These are phyloP conservation scores for Limnephilus auricula DNA, from an alignment of 2,888 invertebrate species.

Conservation along the genomic window DNA sequence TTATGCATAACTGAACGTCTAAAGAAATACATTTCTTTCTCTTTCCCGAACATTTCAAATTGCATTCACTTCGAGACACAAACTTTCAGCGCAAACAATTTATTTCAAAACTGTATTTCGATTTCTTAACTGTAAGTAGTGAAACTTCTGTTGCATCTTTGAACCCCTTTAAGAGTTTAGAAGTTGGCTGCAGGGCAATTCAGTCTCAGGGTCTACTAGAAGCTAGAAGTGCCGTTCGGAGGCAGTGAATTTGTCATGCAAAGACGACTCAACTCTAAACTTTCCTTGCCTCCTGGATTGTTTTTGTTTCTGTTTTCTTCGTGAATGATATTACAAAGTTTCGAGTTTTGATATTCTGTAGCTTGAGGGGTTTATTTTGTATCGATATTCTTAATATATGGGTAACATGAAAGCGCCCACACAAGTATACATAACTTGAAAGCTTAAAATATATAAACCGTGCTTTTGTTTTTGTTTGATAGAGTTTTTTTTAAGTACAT, in stretches of 20 bases:
- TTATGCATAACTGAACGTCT: background rate
- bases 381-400: background rate
- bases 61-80: background rate
- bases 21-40: background rate
- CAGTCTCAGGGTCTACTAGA: background rate
- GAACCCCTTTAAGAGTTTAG: background rate
- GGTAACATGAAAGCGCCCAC: too few relatives aligned
- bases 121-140: background rate
- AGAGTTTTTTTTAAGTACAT: too few relatives aligned
- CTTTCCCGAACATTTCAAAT: background rate
- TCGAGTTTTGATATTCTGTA: background rate
- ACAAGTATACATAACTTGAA: too few relatives aligned
- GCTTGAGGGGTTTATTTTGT: background rate
- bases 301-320: conserved; percentile 23
- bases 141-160: conserved; percentile 2
- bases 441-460: too few relatives aligned
- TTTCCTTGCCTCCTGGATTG: background rate
- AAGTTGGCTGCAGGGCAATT: conserved; percentile 5
- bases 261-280: conserved; percentile 8
- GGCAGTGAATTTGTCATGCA: conserved; percentile 34
- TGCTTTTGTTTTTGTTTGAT: too few relatives aligned
- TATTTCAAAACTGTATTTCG: conserved; percentile 14
- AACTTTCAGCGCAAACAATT: background rate
- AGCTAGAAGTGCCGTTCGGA: background rate
- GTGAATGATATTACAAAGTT: conserved; percentile 1